Percentiles rank a stretch among this genome's conserved stretches.
Conservation (phyloP, 2,888 invertebrate species). For the Craniophora ligustri region DNA sequence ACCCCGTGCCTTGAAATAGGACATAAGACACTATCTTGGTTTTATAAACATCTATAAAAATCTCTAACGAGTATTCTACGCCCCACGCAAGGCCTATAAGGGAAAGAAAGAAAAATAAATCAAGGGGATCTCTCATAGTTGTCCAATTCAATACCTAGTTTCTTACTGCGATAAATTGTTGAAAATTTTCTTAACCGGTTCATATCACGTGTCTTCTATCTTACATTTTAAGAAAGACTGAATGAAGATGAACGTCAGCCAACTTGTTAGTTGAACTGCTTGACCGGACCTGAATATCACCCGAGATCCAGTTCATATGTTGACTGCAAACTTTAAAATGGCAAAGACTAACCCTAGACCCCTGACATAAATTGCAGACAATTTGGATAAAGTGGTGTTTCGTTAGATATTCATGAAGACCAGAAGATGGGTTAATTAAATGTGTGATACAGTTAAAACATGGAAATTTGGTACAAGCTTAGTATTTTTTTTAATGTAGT, state of each 20-base stretch:
- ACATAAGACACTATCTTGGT: too few species aligned
- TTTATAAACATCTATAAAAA: too few species aligned
- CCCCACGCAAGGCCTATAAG: too few species aligned
- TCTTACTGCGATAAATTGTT: constrained; percentile 7
- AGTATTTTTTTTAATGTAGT: too few species aligned
- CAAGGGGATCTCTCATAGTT: too few species aligned
- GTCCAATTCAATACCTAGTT: too few species aligned
- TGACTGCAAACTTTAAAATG: constrained; percentile 27
- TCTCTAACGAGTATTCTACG: too few species aligned
- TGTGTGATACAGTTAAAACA: too few species aligned
- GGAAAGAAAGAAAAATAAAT: too few species aligned
- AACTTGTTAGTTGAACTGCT: constrained; percentile 54
- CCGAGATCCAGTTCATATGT: constrained; percentile 54
- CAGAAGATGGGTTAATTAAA: too few species aligned
- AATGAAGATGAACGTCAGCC: constrained; percentile 54
- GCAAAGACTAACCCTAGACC: constrained; percentile 45
- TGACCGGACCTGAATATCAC: constrained; percentile 61
- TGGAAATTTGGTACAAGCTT: too few species aligned
- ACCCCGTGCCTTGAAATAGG: too few species aligned
- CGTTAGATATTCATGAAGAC: constrained; percentile 31
- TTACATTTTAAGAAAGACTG: constrained; percentile 46
- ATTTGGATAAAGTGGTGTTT: constrained; percentile 24
- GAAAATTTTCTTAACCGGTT: constrained; percentile 35
- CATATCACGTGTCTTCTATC: constrained; percentile 41
- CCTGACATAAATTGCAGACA: constrained; percentile 23